Evolutionary conservation across 1,140 invertebrate species (phyloP), one percentile per base, ranked within the genome.

Genomic region (Lasioglossum baleicum): DNA sequence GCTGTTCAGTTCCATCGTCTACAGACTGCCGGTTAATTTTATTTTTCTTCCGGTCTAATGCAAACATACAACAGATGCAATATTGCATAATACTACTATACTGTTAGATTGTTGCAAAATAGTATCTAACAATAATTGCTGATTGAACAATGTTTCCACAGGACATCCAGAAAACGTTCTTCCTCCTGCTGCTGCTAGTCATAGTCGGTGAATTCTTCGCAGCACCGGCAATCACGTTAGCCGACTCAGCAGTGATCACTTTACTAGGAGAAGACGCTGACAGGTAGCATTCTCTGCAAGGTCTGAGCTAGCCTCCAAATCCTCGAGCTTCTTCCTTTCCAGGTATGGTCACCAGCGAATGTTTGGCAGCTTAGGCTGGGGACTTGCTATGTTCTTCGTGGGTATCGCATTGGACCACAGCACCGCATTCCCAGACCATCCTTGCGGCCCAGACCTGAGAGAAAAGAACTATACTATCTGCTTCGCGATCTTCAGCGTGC

Each of bases 381-480:
- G 98, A 44, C 92, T 99, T 78, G 97, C 98, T 15, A 99, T 99
- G 99, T 99, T 99, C 91, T 97, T 99, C 90, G 98, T 99, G 64
- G 99, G 99, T 56, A 98, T 99, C 84, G 98, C 98, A n/a, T 93
- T 99, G 60, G 99, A 99, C 93, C 98, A 99, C 90, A 99, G 98
- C 90, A 99, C 95, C 82, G 96, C 94, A 88, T 99, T 97, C 94
- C 97, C 95, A 15, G 95, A 96, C 84, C 97, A 98, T 93, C 98
- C 98, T 0, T 99, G 99, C 90, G 96, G 95, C 0, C 96, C 97
- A 2, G 96, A 97, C 83, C 95, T 96, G 75, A 95, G 96, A 90
- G 98, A 99, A 90, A 98, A 99, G 89, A 99, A 99, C 91, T 99
- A 99, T 92, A 99, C 98, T 6, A 98, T 99, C 65, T 99, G 99